phyloP scores from a whole-genome alignment of 2,888 invertebrate species.

The Allophyes oxyacanthae region DNA sequence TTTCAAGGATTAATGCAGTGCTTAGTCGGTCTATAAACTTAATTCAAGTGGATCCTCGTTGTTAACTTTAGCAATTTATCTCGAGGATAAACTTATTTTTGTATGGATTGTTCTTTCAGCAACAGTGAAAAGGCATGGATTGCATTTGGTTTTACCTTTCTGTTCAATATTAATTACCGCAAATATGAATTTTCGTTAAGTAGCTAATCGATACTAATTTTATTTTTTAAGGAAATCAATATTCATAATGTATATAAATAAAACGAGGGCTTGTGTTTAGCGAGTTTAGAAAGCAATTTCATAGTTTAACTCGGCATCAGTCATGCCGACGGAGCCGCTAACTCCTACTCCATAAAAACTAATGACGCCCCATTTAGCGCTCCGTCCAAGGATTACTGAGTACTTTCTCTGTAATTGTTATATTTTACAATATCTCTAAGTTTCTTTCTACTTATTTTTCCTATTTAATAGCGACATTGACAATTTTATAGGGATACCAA shows the following conservation, averaged over 20 bases:
- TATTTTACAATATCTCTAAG: slow-evolving; percentile 34
- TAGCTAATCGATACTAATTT: too few species aligned
- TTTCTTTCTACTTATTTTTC: background rate
- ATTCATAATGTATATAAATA: background rate
- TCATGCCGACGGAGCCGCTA: slow-evolving; percentile 57
- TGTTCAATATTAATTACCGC: slow-evolving; percentile 1
- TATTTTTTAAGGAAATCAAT: too few species aligned
- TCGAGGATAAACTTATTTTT: slow-evolving; percentile 4
- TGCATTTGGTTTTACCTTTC: background rate
- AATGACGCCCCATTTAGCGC: slow-evolving; percentile 70
- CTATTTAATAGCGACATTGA: slow-evolving; percentile 1
- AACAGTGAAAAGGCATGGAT: background rate
- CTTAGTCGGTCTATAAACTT: slow-evolving; percentile 42
- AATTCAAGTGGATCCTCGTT: slow-evolving; percentile 36
- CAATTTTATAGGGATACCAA: too few species aligned
- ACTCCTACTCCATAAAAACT: slow-evolving; percentile 74
- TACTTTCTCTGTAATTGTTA: slow-evolving; percentile 53
- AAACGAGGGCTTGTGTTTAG: slow-evolving; percentile 38
- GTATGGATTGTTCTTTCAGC: slow-evolving; percentile 1
- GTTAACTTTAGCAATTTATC: slow-evolving; percentile 29
- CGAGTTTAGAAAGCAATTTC: slow-evolving; percentile 63
- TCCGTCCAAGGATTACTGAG: slow-evolving; percentile 50
- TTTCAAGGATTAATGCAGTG: slow-evolving; percentile 56
- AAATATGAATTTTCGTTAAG: background rate
- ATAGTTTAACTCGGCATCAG: slow-evolving; percentile 63